Conservation (phyloP, 2,113 vertebrate species). For the Pelecanus crispus region DNA sequence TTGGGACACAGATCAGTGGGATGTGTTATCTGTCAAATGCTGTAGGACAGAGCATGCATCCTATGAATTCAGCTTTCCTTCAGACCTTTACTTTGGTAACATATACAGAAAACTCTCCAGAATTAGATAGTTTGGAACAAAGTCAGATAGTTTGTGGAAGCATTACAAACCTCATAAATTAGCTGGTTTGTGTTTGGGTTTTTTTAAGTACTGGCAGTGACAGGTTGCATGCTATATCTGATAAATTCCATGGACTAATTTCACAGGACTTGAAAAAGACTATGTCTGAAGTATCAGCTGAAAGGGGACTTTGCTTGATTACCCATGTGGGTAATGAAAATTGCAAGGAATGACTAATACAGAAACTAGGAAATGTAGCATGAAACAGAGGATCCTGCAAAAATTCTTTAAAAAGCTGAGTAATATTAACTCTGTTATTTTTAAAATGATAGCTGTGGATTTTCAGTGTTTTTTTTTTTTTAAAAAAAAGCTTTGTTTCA, state of each 20-base stretch:
- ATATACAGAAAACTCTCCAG: neutral
- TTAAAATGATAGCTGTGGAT: neutral
- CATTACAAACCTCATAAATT: neutral
- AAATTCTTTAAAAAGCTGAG: neutral
- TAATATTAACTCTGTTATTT: neutral
- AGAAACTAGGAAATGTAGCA: neutral
- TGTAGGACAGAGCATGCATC: neutral
- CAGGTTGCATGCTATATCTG: conserved; percentile 18
- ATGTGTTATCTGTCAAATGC: neutral
- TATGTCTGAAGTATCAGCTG: neutral
- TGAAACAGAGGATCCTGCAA: neutral
- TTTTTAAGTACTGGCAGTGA: conserved; percentile 46
- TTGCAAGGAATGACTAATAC: neutral
- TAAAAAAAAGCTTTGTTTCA: neutral
- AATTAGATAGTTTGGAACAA: conserved; percentile 1
- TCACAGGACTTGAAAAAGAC: neutral
- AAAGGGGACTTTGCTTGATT: neutral
- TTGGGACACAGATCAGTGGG: neutral
- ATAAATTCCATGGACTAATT: neutral
- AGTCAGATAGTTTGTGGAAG: conserved; percentile 24
- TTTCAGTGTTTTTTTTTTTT: neutral
- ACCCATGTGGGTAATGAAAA: neutral
- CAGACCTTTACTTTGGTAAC: neutral
- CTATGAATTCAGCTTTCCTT: neutral
- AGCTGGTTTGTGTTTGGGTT: neutral